phyloP scores from a whole-genome alignment of 2,888 invertebrate species.

The Crepidodera aurea region DNA sequence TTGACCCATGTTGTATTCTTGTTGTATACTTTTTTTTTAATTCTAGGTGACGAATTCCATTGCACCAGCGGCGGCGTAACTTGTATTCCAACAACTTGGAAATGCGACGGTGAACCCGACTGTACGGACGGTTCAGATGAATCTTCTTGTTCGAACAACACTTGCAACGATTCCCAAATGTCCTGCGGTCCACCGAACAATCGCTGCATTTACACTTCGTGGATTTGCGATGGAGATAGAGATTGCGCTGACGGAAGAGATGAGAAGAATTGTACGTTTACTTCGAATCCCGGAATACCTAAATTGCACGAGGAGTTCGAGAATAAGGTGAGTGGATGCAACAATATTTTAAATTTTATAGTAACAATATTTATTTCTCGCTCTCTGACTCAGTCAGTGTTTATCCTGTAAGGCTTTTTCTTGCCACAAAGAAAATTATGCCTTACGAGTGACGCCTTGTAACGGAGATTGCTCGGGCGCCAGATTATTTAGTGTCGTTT shows the following conservation, averaged over 20 bases:
- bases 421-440: too few relatives aligned
- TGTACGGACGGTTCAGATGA: conserved; percentile 83
- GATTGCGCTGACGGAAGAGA: conserved; percentile 79
- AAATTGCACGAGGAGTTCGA: conserved; percentile 30
- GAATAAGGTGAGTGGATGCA: conserved; percentile 14
- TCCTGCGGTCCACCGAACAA: conserved; percentile 64
- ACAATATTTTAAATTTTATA: too few relatives aligned
- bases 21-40: too few relatives aligned
- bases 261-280: conserved; percentile 71
- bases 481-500: too few relatives aligned
- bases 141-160: conserved; percentile 69
- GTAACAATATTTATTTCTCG: too few relatives aligned
- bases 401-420: too few relatives aligned
- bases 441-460: too few relatives aligned
- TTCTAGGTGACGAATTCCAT: conserved; percentile 65
- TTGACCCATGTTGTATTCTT: too few relatives aligned
- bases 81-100: conserved; percentile 79
- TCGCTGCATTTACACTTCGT: conserved; percentile 76
- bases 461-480: too few relatives aligned
- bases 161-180: conserved; percentile 77
- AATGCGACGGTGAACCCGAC: conserved; percentile 84
- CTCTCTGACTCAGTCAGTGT: neutral
- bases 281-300: conserved; percentile 19
- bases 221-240: conserved; percentile 82
- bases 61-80: conserved; percentile 64